phyloP scores from a whole-genome alignment of 2,113 vertebrate species.

The Stomatorhinus ivindoensis region DNA sequence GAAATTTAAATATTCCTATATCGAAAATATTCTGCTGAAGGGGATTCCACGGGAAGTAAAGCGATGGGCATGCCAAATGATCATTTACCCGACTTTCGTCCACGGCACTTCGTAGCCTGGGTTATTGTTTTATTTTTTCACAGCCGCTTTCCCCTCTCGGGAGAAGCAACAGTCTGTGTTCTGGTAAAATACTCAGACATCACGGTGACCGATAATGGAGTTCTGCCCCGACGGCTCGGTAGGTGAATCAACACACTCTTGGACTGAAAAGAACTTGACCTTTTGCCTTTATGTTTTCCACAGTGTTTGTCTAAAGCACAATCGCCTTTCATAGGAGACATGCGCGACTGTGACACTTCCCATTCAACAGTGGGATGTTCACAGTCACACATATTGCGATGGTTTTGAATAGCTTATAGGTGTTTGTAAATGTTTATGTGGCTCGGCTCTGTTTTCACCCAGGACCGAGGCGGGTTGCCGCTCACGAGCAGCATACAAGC shows the following conservation, averaged over 20 bases:
- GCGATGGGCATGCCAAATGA: constrained; percentile 1
- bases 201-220: constrained; percentile 37
- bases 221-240: constrained; percentile 83
- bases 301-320: constrained; percentile 99
- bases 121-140: not conserved
- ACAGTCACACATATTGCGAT: constrained; percentile 70
- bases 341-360: constrained; percentile 86
- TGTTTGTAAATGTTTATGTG: constrained; percentile 62
- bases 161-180: not conserved
- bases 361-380: constrained; percentile 88
- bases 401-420: constrained; percentile 71
- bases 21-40: constrained; percentile 19
- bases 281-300: constrained; percentile 90
- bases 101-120: not conserved
- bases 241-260: constrained; percentile 94
- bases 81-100: not conserved
- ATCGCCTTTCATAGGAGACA: constrained; percentile 90
- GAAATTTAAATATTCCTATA: constrained; percentile 22
- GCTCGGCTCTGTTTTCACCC: constrained; percentile 21
- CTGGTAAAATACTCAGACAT: constrained; percentile 12
- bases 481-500: not conserved
- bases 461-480: constrained; percentile 25
- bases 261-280: constrained; percentile 97
- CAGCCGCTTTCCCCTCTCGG: not conserved
- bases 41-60: constrained; percentile 22